These are phyloP conservation scores for Prorops nasuta DNA, from an alignment of 1,140 invertebrate species.

Conservation along the genomic window DNA sequence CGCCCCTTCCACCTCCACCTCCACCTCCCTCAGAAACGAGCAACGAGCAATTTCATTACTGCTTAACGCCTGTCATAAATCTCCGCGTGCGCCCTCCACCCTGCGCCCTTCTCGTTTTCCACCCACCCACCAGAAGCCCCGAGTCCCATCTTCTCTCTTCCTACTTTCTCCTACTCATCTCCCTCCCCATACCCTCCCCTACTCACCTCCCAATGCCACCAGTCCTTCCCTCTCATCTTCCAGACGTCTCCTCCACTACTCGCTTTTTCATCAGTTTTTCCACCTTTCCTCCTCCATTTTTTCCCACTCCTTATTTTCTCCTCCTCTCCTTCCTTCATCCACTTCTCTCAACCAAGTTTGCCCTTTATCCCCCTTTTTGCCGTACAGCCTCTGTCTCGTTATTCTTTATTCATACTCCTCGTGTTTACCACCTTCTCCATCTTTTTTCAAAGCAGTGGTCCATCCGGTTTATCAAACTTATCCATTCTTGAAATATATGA, in stretches of 20 bases:
- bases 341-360: conserved; percentile 1
- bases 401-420: not conserved
- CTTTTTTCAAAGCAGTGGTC: too few relatives aligned
- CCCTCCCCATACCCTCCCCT: conserved; percentile 8
- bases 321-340: conserved; percentile 25
- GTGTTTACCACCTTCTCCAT: not conserved
- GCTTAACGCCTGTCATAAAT: conserved; percentile 59
- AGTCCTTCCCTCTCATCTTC: conserved; percentile 16
- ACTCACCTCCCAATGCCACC: conserved; percentile 24
- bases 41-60: conserved; percentile 60
- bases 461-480: too few relatives aligned
- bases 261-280: too few relatives aligned
- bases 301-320: conserved; percentile 28
- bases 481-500: conserved; percentile 1
- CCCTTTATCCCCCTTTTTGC: not conserved
- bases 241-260: conserved; percentile 13
- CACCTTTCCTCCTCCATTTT: conserved; percentile 12
- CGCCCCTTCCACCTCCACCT: conserved; percentile 22
- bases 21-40: conserved; percentile 41
- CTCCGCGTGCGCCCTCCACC: conserved; percentile 41
- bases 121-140: conserved; percentile 5
- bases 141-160: conserved; percentile 5
- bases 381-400: not conserved
- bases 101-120: conserved; percentile 19
- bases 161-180: conserved; percentile 19